Conservation (phyloP, 2,113 vertebrate genomes). For the Chloropsis cyanopogon region DNA sequence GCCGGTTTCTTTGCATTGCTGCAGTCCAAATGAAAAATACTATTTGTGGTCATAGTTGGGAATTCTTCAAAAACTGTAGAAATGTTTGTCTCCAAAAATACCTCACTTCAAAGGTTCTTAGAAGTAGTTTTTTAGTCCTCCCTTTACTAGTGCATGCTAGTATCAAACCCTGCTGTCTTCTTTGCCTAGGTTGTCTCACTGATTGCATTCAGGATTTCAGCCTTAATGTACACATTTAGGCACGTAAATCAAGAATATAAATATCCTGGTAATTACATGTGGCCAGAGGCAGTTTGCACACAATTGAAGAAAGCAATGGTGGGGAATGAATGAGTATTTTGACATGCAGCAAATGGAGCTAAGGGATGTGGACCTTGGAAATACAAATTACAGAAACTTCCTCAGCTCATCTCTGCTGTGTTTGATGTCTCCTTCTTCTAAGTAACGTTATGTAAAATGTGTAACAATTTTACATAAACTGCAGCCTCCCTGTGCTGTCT, state of each 20-base stretch:
- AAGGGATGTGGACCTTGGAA: not conserved
- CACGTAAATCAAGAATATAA: not conserved
- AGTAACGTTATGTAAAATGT: accelerated
- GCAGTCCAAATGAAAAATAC: not conserved
- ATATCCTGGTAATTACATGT: not conserved
- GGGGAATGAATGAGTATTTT: not conserved
- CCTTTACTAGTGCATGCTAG: not conserved
- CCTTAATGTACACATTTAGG: not conserved
- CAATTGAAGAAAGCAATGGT: not conserved
- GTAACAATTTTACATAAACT: not conserved
- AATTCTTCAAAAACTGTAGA: not conserved
- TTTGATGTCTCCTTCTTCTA: not conserved
- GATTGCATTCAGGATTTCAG: not conserved
- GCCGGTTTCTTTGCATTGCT: not conserved
- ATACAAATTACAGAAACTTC: not conserved
- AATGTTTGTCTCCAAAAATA: not conserved
- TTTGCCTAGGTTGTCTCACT: not conserved
- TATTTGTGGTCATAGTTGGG: not conserved
- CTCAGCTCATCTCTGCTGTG: not conserved
- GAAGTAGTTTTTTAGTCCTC: not conserved
- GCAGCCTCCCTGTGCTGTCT: not conserved
- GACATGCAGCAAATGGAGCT: not conserved
- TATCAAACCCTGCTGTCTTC: not conserved
- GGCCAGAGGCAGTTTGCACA: not conserved
- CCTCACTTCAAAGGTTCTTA: not conserved